Conservation (phyloP, 2,113 vertebrate genomes). For the Sigmodon hispidus region DNA sequence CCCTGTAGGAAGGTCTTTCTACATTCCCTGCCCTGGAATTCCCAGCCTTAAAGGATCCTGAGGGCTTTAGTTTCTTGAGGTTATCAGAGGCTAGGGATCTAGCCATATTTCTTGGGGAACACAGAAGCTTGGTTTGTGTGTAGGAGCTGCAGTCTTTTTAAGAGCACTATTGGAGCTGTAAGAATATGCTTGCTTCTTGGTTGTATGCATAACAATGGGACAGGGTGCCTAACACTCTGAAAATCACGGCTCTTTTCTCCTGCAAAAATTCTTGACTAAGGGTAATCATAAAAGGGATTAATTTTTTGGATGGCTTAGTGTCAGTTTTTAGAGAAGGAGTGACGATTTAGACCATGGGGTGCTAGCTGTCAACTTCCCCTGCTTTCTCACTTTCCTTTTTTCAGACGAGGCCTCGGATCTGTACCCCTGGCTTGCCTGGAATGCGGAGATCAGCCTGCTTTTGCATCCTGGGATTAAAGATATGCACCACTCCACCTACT, state of each 20-base stretch:
- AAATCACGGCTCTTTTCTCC: conserved; percentile 27
- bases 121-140: background rate
- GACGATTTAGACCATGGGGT: background rate
- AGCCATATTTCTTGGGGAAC: background rate
- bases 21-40: background rate
- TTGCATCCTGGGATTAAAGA: background rate
- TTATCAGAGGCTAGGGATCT: background rate
- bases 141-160: background rate
- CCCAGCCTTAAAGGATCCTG: too few relatives aligned
- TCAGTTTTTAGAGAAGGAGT: background rate
- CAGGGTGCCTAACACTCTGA: background rate
- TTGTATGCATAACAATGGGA: conserved; percentile 52
- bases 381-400: background rate
- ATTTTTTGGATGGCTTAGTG: conserved; percentile 40
- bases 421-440: background rate
- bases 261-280: conserved; percentile 27
- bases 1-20: background rate
- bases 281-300: background rate
- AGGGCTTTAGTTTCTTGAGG: background rate
- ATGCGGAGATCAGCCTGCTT: background rate
- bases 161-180: background rate
- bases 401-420: background rate
- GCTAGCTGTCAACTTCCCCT: background rate
- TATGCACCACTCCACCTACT: too few relatives aligned
- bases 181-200: conserved; percentile 43